A percentile compares a stretch with the other conserved stretches of the same genome.
These are phyloP conservation scores for Cantharis nigra DNA, from an alignment of 2,888 invertebrate genomes.

Conservation along the genomic window DNA sequence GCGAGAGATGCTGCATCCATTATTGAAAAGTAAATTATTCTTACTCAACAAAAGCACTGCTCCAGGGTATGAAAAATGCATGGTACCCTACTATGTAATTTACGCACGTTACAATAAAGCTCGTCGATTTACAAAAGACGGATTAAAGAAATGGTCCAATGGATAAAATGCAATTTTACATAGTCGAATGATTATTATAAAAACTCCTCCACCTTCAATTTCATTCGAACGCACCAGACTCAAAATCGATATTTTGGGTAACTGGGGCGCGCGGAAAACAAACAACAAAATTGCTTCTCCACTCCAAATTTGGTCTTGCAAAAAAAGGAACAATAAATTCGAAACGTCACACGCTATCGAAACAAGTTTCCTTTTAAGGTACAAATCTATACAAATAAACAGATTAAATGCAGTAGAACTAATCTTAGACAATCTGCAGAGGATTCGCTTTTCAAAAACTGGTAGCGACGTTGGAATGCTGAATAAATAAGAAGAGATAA, in stretches of 20 bases:
- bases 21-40: constrained; percentile 32
- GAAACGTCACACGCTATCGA: constrained; percentile 25
- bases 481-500: constrained; percentile 4
- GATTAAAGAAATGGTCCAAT: constrained; percentile 31
- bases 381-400: constrained; percentile 30
- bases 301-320: constrained; percentile 32
- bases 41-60: constrained; percentile 32
- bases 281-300: constrained; percentile 1
- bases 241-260: not conserved
- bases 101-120: constrained; percentile 37
- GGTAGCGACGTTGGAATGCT: constrained; percentile 5
- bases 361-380: constrained; percentile 34
- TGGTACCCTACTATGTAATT: constrained; percentile 39
- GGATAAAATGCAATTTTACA: constrained; percentile 27
- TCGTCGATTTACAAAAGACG: constrained; percentile 33
- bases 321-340: constrained; percentile 31
- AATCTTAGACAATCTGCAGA: constrained; percentile 25
- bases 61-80: constrained; percentile 36
- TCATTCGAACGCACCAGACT: not conserved
- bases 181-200: constrained; percentile 11
- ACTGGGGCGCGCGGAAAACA: not conserved
- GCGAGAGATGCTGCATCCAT: not conserved
- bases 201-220: constrained; percentile 15
- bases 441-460: constrained; percentile 9
- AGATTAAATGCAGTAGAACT: constrained; percentile 27